These are phyloP conservation scores for Chrysocyon brachyurus DNA, from an alignment of 2,797 vertebrate species.

Conservation along the genomic window DNA sequence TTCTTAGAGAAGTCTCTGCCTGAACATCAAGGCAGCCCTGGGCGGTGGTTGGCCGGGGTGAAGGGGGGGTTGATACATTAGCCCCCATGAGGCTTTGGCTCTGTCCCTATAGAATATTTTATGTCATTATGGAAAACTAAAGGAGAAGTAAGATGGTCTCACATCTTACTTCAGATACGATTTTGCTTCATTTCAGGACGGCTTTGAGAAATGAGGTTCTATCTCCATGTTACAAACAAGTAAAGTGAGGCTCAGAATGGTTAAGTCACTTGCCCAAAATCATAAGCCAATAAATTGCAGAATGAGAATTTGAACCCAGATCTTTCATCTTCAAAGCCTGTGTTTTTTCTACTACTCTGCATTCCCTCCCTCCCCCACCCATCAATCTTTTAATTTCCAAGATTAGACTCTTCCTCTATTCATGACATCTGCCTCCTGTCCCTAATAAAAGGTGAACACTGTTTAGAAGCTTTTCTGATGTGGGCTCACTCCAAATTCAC, in stretches of 20 bases:
- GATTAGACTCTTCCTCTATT: neutral
- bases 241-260: neutral
- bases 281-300: neutral
- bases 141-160: neutral
- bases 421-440: neutral
- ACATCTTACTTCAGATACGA: neutral
- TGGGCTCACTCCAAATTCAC: neutral
- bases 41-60: neutral
- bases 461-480: neutral
- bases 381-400: neutral
- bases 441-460: neutral
- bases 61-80: rapidly evolving
- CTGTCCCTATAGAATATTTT: neutral
- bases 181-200: neutral
- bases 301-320: conserved; percentile 10
- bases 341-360: neutral
- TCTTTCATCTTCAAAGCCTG: neutral
- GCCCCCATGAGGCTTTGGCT: neutral
- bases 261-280: neutral
- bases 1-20: neutral
- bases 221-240: neutral
- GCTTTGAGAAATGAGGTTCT: neutral
- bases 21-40: neutral
- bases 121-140: neutral
- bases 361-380: too few relatives aligned